A percentile compares a stretch with the other conserved stretches of the same genome.
Conservation (phyloP, 2,888 invertebrate species). For the Callyntrura guangdongensis region DNA sequence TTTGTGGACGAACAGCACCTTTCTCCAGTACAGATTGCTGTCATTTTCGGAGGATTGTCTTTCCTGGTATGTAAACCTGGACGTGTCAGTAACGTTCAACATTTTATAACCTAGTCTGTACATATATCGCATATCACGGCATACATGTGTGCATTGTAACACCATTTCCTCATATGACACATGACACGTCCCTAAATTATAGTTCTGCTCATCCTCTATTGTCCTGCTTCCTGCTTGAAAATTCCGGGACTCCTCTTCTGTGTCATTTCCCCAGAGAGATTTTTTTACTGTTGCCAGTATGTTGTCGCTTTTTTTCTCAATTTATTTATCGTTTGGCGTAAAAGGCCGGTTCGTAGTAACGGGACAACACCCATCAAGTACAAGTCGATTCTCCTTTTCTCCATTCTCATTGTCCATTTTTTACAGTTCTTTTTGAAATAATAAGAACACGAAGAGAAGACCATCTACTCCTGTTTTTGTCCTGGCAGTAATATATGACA, state of each 20-base stretch:
- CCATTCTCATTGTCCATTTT: no score
- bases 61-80: constrained; percentile 73
- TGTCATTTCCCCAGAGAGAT: constrained; percentile 71
- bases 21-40: constrained; percentile 76
- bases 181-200: no score
- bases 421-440: constrained; percentile 21
- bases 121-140: not conserved
- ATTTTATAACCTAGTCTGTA: constrained; percentile 21
- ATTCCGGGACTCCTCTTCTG: no score
- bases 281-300: no score
- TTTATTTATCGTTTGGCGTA: no score
- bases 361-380: no score
- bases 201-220: no score
- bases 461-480: constrained; percentile 28
- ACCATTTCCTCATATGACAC: no score
- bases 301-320: no score
- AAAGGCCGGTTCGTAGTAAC: no score
- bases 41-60: constrained; percentile 80
- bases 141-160: not conserved
- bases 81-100: not conserved
- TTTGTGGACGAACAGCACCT: constrained; percentile 74
- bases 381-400: no score
- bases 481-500: not conserved
- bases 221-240: no score
- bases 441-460: constrained; percentile 22